phyloP scores from a whole-genome alignment of 2,888 invertebrate species.

The Sphaerophoria rueppellii region DNA sequence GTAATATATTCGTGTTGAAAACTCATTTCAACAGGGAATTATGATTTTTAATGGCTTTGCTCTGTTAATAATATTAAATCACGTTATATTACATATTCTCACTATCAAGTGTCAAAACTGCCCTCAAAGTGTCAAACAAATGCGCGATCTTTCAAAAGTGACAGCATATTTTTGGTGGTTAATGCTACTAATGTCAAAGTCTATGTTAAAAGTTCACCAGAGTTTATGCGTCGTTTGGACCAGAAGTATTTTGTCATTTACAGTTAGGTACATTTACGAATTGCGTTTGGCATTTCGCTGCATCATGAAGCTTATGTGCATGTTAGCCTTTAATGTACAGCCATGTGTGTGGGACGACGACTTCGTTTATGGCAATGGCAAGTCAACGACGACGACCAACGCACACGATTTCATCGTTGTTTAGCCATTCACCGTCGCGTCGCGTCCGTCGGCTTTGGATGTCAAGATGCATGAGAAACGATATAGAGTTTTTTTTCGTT shows the following conservation, averaged over 20 bases:
- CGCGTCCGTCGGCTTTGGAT: constrained; percentile 14
- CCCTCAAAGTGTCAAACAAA: neutral
- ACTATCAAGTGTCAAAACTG: neutral
- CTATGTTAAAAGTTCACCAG: constrained; percentile 2
- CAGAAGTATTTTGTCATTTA: neutral
- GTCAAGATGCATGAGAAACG: constrained; percentile 14
- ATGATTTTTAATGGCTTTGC: neutral
- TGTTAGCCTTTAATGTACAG: neutral
- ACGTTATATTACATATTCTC: no score
- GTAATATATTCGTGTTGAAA: constrained; percentile 7
- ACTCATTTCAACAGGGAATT: neutral
- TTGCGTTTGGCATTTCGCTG: constrained; percentile 13
- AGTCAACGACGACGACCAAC: constrained; percentile 39
- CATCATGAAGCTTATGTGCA: neutral
- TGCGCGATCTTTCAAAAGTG: no score
- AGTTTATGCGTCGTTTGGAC: neutral
- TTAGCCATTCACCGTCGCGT: constrained; percentile 32
- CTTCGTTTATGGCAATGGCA: constrained; percentile 15
- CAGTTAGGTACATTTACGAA: neutral
- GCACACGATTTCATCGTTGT: constrained; percentile 54
- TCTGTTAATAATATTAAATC: neutral
- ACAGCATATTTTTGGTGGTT: neutral
- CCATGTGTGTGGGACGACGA: constrained; percentile 48
- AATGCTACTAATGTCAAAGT: constrained; percentile 17
- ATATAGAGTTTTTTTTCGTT: constrained; percentile 25